phyloP scores from a whole-genome alignment of 2,888 invertebrate genomes.

The Cerceris ruficornis region DNA sequence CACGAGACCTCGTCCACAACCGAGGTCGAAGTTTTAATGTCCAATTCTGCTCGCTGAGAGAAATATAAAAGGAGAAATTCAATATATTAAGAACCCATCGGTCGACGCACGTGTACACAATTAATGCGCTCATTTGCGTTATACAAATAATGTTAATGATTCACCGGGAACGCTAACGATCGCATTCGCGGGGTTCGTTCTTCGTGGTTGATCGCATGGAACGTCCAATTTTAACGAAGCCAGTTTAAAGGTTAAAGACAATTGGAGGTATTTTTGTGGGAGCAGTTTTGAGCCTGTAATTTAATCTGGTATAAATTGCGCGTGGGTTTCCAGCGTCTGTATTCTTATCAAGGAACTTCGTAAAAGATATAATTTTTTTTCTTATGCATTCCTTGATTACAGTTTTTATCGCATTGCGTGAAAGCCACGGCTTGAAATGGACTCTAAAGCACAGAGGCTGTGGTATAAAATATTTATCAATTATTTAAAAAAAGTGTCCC shows the following conservation, averaged over 20 bases:
- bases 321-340: constrained; percentile 53
- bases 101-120: constrained; percentile 18
- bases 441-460: no score
- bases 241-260: constrained; percentile 45
- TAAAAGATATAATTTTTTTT: no score
- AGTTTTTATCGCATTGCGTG: no score
- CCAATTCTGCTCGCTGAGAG: background rate
- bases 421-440: no score
- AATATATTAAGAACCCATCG: constrained; percentile 1
- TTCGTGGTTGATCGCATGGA: background rate
- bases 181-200: background rate
- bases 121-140: constrained; percentile 6
- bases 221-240: constrained; percentile 27
- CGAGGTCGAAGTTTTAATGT: background rate
- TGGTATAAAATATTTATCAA: no score
- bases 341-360: no score
- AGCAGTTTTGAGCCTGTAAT: constrained; percentile 9
- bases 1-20: constrained; percentile 6
- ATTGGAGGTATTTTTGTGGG: constrained; percentile 41
- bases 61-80: background rate
- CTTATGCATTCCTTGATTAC: no score
- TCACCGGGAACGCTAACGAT: background rate
- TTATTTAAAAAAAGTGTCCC: no score
- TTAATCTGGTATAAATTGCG: constrained; percentile 59
- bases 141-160: constrained; percentile 10